Percentiles rank a stretch among this genome's conserved stretches.
Evolutionary conservation across 2,888 invertebrate species (phyloP).

Genomic region (Erebia ligea): DNA sequence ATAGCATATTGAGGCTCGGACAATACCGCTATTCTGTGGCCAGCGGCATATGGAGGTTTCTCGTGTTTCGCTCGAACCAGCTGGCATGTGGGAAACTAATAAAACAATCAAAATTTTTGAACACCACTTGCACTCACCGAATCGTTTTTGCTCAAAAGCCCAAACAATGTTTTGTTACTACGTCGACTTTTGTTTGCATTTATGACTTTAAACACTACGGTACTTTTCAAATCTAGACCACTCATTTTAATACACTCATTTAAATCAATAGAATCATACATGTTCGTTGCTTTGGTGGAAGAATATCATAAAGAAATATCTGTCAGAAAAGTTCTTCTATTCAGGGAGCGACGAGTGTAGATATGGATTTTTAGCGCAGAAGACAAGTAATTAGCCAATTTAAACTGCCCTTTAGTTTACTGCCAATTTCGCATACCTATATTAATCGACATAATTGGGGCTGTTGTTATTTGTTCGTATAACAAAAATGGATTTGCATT

Average conservation of each 20-base stretch:
- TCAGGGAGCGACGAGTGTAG: background rate
- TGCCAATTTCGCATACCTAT: background rate
- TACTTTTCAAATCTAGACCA: slow-evolving; percentile 1
- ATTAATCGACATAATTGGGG: slow-evolving; percentile 26
- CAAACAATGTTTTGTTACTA: slow-evolving; percentile 15
- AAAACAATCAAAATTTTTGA: slow-evolving; percentile 45
- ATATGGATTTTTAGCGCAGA: background rate
- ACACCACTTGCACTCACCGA: slow-evolving; percentile 33
- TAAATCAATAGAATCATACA: background rate
- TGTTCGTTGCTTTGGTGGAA: too few relatives aligned
- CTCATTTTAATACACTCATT: background rate
- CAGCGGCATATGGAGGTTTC: slow-evolving; percentile 49
- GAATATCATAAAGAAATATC: too few relatives aligned
- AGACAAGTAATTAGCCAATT: background rate
- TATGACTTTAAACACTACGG: background rate
- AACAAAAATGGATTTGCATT: slow-evolving; percentile 46
- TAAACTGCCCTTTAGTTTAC: background rate
- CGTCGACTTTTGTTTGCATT: background rate
- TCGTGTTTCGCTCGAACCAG: slow-evolving; percentile 50
- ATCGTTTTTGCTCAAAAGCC: slow-evolving; percentile 29
- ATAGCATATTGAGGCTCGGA: slow-evolving; percentile 47
- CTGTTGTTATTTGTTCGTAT: slow-evolving; percentile 25
- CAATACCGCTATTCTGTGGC: slow-evolving; percentile 51
- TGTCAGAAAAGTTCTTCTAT: too few relatives aligned
- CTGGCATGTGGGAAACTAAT: slow-evolving; percentile 48